Base-by-base conservation (phyloP, 2,888 invertebrate genomes). In the Arctia plantaginis region DNA sequence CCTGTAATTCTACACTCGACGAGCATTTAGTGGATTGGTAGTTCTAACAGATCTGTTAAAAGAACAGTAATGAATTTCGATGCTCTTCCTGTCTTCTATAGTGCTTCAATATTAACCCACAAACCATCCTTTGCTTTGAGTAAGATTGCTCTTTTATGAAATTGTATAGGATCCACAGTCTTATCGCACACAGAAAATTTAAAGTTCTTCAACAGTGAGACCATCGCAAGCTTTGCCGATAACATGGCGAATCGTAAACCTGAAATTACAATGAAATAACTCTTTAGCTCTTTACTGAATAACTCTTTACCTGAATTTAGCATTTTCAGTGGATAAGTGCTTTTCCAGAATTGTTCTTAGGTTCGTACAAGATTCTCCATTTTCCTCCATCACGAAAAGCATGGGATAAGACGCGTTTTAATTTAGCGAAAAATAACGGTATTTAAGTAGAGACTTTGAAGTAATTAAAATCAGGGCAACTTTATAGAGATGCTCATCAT, bases 181-280 rank as follows among this genome's bases (percentile, higher is more conserved):
- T 94, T 93, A 6, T 86, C 78, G 72, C 94, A 93, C 0, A 84
- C 77, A 13, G 90, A 89, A 79, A 96, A 90, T 74, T 91, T 91
- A 82, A 94, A 96, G 77, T 95, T 93, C 84, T 91, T 92, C 77
- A 96, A 79, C 3, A 96, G 86, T 47, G 91, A 86, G 2, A 95
- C 93, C 90, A 96, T 92, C 1, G 93, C 96, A 67, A 92, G 77
- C 87, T 96, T 96, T 0, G 94, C 94, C 66, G 96, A 95, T 82
- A 95, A 90, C 91, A 96, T 90, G 1, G 96, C 96, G 83, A 96
- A 96, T 69, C 96, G 89, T 79, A 94, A 87, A 75, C 96, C 96
- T 96, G 90, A n/a, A 91, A 93, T 72, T 72, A 62, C 51, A 35
- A 39, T 33, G 39, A 18, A 51, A 47, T 35, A 69, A 64, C 8